Percentiles rank a stretch among this genome's conserved stretches.
These are phyloP conservation scores for Altica lythri DNA, from an alignment of 2,888 invertebrate species.

Conservation along the genomic window DNA sequence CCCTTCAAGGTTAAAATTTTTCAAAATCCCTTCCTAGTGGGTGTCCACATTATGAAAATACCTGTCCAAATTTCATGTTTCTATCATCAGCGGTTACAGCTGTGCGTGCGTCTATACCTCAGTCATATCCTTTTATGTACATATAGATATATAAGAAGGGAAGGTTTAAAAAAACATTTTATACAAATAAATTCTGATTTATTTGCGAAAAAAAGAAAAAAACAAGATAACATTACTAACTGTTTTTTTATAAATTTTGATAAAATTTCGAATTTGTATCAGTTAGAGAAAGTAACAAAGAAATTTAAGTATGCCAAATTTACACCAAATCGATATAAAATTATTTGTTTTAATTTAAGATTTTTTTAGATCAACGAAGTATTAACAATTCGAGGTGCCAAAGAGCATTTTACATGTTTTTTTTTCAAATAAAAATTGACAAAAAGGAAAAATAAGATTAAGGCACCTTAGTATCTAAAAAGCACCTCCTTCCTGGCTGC, in stretches of 20 bases:
- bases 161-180: slow-evolving; percentile 29
- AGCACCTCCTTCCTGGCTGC: slow-evolving; percentile 34
- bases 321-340: slow-evolving; percentile 1
- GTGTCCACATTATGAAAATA: no score
- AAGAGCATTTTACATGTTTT: slow-evolving; percentile 28
- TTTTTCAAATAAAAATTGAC: slow-evolving; percentile 25
- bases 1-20: no score
- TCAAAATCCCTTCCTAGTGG: no score
- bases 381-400: slow-evolving; percentile 35
- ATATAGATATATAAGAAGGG: not conserved
- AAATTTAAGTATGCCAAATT: slow-evolving; percentile 3
- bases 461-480: slow-evolving; percentile 40
- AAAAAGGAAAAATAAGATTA: slow-evolving; percentile 33
- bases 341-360: no score
- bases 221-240: slow-evolving; percentile 32
- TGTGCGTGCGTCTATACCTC: no score
- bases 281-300: not conserved
- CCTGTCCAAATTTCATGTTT: no score
- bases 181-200: slow-evolving; percentile 46
- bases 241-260: slow-evolving; percentile 20
- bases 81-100: no score
- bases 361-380: slow-evolving; percentile 37
- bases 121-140: no score
- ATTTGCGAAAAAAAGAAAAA: slow-evolving; percentile 44
- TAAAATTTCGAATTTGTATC: not conserved